Evolutionary conservation across 2,888 invertebrate genomes (phyloP).

Genomic region (Cryptops parisi): DNA sequence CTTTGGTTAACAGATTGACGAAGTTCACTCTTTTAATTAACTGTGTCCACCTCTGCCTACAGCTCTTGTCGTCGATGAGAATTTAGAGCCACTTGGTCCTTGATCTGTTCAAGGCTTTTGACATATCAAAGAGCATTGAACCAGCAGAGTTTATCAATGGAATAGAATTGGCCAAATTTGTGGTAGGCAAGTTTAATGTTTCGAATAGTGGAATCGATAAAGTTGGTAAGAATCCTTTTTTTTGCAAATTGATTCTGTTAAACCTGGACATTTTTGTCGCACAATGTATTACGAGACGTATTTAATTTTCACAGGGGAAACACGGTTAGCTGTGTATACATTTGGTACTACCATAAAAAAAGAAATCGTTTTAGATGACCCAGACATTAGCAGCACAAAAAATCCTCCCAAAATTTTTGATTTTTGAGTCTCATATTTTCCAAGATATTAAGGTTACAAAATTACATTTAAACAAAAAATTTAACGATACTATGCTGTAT

Average conservation of each 20-base stretch:
- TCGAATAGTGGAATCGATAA: constrained; percentile 4
- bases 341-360: not conserved
- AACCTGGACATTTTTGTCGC: not conserved
- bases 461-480: no score
- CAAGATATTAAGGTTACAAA: no score
- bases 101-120: constrained; percentile 7
- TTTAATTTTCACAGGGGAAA: no score
- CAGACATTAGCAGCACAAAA: not conserved
- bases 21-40: no score
- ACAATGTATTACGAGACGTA: no score
- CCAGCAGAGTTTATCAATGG: constrained; percentile 4
- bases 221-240: not conserved
- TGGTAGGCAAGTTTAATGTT: constrained; percentile 6
- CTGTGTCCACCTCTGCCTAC: no score
- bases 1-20: no score
- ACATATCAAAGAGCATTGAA: constrained; percentile 9
- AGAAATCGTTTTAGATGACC: not conserved
- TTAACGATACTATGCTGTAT: no score
- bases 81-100: constrained; percentile 3
- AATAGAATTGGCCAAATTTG: constrained; percentile 8
- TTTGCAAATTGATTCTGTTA: not conserved
- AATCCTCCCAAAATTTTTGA: no score
- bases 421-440: no score
- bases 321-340: not conserved
- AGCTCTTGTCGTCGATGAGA: not conserved